Percentiles rank a stretch among this genome's conserved stretches.
Conservation (phyloP, 2,113 vertebrate species). For the Heteronetta atricapilla region DNA sequence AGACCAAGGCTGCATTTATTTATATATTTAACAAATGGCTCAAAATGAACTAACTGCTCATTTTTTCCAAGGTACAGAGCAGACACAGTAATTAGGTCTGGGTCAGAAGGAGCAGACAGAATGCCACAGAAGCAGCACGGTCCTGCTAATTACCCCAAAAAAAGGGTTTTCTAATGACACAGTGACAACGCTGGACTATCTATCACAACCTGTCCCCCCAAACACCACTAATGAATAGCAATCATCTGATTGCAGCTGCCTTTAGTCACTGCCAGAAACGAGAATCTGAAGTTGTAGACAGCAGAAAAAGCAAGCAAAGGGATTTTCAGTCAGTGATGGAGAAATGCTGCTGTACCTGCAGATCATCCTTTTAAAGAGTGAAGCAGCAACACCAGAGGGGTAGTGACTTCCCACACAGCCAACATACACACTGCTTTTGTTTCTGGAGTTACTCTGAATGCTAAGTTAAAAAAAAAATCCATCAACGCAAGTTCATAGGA, state of each 20-base stretch:
- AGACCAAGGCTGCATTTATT: background rate
- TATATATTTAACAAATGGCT: constrained; percentile 24
- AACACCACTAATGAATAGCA: background rate
- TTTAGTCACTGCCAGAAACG: background rate
- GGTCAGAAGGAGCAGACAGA: constrained; percentile 22
- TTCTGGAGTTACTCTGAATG: background rate
- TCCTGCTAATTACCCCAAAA: constrained; percentile 33
- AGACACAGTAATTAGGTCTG: constrained; percentile 18
- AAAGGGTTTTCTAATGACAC: background rate
- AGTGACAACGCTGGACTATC: background rate
- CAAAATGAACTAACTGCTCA: background rate
- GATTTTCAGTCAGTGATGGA: background rate
- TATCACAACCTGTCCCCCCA: background rate
- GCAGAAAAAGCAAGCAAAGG: background rate
- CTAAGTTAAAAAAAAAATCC: background rate
- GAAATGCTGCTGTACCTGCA: background rate
- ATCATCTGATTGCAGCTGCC: background rate
- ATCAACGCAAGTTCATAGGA: background rate
- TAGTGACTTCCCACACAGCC: background rate
- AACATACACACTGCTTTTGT: background rate
- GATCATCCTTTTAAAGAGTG: background rate
- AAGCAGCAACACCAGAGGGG: background rate
- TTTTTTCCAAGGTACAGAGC: constrained; percentile 18
- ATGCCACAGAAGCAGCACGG: background rate
- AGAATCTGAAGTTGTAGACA: background rate